phyloP scores from a whole-genome alignment of 2,113 vertebrate species.

The Melospiza melodia region DNA sequence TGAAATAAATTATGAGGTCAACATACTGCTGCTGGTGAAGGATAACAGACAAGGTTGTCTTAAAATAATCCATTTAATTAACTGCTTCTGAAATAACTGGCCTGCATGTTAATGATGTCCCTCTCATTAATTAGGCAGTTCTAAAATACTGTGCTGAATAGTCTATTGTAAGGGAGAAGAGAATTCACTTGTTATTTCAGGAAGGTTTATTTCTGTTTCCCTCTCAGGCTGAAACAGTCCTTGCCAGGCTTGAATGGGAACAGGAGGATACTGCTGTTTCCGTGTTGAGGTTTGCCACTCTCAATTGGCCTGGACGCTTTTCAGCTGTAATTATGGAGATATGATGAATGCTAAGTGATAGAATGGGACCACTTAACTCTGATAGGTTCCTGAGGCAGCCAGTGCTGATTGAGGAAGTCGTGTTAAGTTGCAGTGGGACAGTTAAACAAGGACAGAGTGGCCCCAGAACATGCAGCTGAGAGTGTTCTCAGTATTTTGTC shows the following conservation, averaged over 20 bases:
- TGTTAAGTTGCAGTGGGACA: neutral
- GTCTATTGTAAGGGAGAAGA: neutral
- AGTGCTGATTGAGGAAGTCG: neutral
- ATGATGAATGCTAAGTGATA: conserved; percentile 41
- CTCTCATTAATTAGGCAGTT: neutral
- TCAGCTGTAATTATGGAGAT: neutral
- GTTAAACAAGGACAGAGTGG: neutral
- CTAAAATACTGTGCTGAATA: neutral
- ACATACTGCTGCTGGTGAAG: neutral
- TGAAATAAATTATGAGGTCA: neutral
- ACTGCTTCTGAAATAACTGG: conserved; percentile 5
- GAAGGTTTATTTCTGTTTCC: neutral
- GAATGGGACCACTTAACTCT: conserved; percentile 13
- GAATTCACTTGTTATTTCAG: neutral
- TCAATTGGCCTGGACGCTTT: neutral
- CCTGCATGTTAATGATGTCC: neutral
- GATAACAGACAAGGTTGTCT: neutral
- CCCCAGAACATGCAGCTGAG: neutral
- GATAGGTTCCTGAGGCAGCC: neutral
- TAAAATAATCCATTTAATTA: conserved; percentile 28
- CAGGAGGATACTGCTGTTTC: neutral
- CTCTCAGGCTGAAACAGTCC: neutral
- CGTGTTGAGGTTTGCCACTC: neutral
- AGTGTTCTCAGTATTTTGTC: neutral
- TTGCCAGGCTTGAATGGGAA: neutral